Conservation (phyloP, 2,888 invertebrate genomes). For the Prosopocoilus inquinatus region DNA sequence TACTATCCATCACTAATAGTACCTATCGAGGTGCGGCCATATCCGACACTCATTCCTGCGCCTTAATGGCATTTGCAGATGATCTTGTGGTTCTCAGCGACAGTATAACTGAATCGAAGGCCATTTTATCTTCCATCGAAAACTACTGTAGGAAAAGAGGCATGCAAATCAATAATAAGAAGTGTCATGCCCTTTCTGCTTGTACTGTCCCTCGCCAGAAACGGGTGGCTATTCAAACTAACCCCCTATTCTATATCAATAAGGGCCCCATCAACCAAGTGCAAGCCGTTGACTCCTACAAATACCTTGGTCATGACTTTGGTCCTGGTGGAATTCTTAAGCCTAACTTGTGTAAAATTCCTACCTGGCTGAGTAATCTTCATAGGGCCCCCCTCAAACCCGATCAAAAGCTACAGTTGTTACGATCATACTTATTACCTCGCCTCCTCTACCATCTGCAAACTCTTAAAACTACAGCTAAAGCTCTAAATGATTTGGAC, state of each 20-base stretch:
- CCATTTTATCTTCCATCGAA: conserved; percentile 21
- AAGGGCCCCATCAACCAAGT: not conserved
- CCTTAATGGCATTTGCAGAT: conserved; percentile 43
- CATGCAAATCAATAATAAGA: conserved; percentile 25
- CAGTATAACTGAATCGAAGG: conserved; percentile 34
- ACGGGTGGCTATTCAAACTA: conserved; percentile 9
- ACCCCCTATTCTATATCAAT: not conserved
- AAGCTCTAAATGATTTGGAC: conserved; percentile 36
- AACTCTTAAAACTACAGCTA: conserved; percentile 11
- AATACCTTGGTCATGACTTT: conserved; percentile 37
- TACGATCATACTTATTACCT: conserved; percentile 41
- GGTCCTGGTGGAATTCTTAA: conserved; percentile 26
- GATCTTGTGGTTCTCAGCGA: conserved; percentile 41
- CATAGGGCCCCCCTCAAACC: conserved; percentile 43
- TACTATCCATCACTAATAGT: conserved; percentile 16
- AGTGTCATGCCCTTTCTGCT: conserved; percentile 14
- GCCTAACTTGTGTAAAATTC: conserved; percentile 15
- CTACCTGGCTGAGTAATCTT: conserved; percentile 31
- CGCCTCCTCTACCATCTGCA: conserved; percentile 12
- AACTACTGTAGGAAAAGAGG: conserved; percentile 25
- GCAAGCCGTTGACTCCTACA: conserved; percentile 8
- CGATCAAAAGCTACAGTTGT: conserved; percentile 40
- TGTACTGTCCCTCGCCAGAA: conserved; percentile 3
- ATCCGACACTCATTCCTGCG: conserved; percentile 12
- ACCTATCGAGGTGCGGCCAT: conserved; percentile 19